Evolutionary conservation across 1,140 invertebrate species (phyloP).

Genomic region (Trichomalopsis sarcophagae): DNA sequence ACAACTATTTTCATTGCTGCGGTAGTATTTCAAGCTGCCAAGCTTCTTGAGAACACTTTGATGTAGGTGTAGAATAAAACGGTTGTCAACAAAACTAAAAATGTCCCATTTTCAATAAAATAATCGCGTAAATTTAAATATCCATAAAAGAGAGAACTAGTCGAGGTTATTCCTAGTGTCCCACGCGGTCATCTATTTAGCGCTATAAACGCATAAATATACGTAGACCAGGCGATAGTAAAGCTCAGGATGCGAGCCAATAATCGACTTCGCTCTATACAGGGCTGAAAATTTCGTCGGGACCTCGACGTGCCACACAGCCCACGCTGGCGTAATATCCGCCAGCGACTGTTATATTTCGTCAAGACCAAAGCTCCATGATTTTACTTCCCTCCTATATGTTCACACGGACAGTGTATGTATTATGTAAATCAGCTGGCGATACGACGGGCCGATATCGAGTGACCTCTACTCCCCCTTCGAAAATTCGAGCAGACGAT

Average conservation of each 20-base stretch:
- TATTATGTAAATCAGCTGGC: no score
- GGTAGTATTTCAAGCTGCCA: no score
- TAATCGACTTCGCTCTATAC: neutral
- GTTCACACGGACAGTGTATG: no score
- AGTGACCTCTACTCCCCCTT: constrained; percentile 8
- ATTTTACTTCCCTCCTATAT: no score
- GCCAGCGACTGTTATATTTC: neutral
- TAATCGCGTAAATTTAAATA: no score
- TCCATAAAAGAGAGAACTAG: no score
- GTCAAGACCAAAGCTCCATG: neutral
- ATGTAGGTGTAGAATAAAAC: no score
- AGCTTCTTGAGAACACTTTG: no score
- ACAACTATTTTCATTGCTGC: neutral
- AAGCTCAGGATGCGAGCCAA: constrained; percentile 7
- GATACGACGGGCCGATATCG: neutral
- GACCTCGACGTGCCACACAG: constrained; percentile 12
- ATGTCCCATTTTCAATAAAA: no score
- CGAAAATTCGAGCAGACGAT: constrained; percentile 8
- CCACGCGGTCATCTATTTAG: no score
- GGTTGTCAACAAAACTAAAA: no score
- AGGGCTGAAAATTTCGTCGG: constrained; percentile 1
- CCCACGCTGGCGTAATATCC: neutral
- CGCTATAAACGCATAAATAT: neutral
- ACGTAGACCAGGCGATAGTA: neutral
- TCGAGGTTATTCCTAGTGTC: no score